Conservation (phyloP, 1,140 invertebrate species). For the Zeugodacus cucurbitae region DNA sequence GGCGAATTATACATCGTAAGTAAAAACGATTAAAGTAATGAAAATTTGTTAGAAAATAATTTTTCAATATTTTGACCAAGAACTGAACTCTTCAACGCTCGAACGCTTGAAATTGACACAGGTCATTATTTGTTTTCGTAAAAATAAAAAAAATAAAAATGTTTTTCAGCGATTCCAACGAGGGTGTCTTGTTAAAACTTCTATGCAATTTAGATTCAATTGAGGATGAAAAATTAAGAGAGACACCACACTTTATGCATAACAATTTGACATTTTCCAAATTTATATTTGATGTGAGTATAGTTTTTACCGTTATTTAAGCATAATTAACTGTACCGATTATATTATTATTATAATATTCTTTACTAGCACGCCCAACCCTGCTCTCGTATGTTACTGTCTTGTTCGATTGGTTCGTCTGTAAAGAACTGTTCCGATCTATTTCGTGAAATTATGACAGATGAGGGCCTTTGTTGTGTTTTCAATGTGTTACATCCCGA, state of each 20-base stretch:
- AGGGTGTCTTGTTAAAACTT: constrained; percentile 48
- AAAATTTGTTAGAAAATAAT: too few species aligned
- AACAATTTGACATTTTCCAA: constrained; percentile 51
- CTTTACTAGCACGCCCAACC: constrained; percentile 67
- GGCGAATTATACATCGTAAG: constrained; percentile 51
- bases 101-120: too few species aligned
- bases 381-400: constrained; percentile 75
- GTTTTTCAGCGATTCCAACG: constrained; percentile 21
- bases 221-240: constrained; percentile 20
- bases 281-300: constrained; percentile 47
- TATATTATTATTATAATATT: too few species aligned
- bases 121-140: too few species aligned
- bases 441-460: constrained; percentile 80
- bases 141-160: too few species aligned
- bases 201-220: constrained; percentile 47
- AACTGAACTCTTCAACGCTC: too few species aligned
- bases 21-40: background rate
- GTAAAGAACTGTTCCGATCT: constrained; percentile 72
- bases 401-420: constrained; percentile 73
- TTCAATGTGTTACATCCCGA: constrained; percentile 79
- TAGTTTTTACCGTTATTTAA: too few species aligned
- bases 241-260: constrained; percentile 45
- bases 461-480: constrained; percentile 84
- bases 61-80: too few species aligned
- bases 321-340: too few species aligned